Evolutionary conservation across 2,797 vertebrate genomes (phyloP).

Genomic region (Zalophus californianus): DNA sequence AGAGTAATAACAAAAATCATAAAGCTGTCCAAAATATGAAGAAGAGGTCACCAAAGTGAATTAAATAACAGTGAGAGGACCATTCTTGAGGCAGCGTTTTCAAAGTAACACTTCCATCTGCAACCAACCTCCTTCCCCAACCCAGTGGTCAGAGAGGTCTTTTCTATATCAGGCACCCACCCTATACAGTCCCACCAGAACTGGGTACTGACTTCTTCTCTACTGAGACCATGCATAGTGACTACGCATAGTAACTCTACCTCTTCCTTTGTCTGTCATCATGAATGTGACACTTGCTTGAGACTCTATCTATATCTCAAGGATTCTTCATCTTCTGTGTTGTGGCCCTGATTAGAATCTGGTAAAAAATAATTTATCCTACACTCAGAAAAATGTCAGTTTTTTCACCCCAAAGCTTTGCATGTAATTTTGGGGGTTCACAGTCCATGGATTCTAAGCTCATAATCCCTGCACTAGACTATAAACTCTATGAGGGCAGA

Average conservation of each 20-base stretch:
- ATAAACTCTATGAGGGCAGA: not conserved
- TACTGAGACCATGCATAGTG: rapidly evolving
- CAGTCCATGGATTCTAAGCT: not conserved
- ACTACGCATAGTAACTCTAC: not conserved
- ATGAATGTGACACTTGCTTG: not conserved
- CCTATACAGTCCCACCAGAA: not conserved
- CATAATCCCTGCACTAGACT: not conserved
- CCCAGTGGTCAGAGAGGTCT: not conserved
- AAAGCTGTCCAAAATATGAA: not conserved
- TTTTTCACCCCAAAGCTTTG: not conserved
- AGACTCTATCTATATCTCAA: not conserved
- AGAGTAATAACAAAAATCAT: not conserved
- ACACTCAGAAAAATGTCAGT: not conserved
- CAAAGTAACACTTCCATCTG: not conserved
- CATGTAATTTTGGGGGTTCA: not conserved
- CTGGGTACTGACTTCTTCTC: not conserved
- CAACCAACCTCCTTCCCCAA: not conserved
- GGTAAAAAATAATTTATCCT: not conserved
- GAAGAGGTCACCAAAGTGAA: not conserved
- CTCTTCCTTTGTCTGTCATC: not conserved
- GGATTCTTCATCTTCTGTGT: not conserved
- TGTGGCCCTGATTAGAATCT: not conserved
- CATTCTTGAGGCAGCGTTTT: not conserved
- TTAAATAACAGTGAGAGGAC: not conserved
- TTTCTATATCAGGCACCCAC: not conserved